A percentile compares a stretch with the other conserved stretches of the same genome.
Evolutionary conservation across 2,888 invertebrate species (phyloP).

Genomic region (Rhimphoctona megacephalus): DNA sequence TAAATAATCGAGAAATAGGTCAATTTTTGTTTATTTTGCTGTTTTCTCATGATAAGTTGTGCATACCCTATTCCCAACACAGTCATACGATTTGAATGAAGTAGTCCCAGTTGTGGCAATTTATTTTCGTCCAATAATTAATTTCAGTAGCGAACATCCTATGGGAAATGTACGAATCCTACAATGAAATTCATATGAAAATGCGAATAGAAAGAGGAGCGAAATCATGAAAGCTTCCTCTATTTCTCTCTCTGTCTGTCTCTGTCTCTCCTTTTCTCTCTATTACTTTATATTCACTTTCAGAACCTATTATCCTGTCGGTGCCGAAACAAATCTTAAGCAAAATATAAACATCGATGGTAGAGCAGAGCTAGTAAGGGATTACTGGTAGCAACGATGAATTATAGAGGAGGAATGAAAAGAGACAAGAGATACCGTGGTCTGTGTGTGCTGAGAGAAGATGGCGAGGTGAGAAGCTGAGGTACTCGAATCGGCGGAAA

Average conservation of each 20-base stretch:
- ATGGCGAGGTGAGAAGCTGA: slow-evolving; percentile 49
- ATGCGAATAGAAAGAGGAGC: not conserved
- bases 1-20: not conserved
- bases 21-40: not conserved
- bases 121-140: slow-evolving; percentile 3
- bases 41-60: not conserved
- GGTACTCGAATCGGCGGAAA: slow-evolving; percentile 38
- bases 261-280: not conserved
- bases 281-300: not conserved
- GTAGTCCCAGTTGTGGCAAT: slow-evolving; percentile 8
- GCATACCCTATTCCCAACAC: not conserved
- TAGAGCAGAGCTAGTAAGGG: slow-evolving; percentile 14
- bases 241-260: not conserved
- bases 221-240: not conserved
- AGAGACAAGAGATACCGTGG: slow-evolving; percentile 16
- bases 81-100: not conserved
- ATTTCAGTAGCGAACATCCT: not conserved
- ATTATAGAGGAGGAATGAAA: slow-evolving; percentile 15
- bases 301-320: slow-evolving; percentile 43
- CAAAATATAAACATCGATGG: slow-evolving; percentile 62
- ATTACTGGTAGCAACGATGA: slow-evolving; percentile 23
- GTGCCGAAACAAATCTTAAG: slow-evolving; percentile 48
- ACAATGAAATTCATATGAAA: slow-evolving; percentile 27
- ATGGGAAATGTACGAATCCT: not conserved
- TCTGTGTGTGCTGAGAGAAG: slow-evolving; percentile 27